Evolutionary conservation across 2,797 vertebrate species (phyloP).

Genomic region (Eulemur albifrons): DNA sequence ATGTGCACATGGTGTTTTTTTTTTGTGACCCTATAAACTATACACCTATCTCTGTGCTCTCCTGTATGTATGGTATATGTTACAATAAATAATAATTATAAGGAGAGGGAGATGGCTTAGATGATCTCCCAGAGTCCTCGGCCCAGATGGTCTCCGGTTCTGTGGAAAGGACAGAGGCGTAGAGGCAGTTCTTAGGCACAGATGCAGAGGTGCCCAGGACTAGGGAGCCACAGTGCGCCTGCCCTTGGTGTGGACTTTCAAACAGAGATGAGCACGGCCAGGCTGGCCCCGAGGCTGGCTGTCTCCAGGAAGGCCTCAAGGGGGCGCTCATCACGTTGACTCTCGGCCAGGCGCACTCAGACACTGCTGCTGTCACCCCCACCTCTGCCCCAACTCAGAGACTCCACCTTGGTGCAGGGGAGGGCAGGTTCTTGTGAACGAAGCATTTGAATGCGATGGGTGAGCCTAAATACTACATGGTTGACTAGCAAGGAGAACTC

Average conservation of each 20-base stretch:
- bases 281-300: neutral
- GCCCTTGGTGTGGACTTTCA: neutral
- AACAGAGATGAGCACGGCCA: neutral
- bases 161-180: neutral
- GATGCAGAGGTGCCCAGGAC: too few species aligned
- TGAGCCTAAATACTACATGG: neutral
- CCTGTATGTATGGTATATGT: neutral
- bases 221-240: accelerated
- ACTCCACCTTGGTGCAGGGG: neutral
- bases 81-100: neutral
- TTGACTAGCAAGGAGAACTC: neutral
- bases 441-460: neutral
- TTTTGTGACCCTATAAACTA: neutral
- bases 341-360: neutral
- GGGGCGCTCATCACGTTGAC: neutral
- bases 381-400: neutral
- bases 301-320: neutral
- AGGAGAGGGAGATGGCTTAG: neutral
- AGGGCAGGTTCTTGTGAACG: too few species aligned
- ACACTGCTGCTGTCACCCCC: too few species aligned
- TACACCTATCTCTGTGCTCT: neutral
- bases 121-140: neutral
- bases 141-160: neutral
- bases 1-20: neutral
- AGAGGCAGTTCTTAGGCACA: neutral